Conservation (phyloP, 2,797 vertebrate species). For the Morus bassanus region DNA sequence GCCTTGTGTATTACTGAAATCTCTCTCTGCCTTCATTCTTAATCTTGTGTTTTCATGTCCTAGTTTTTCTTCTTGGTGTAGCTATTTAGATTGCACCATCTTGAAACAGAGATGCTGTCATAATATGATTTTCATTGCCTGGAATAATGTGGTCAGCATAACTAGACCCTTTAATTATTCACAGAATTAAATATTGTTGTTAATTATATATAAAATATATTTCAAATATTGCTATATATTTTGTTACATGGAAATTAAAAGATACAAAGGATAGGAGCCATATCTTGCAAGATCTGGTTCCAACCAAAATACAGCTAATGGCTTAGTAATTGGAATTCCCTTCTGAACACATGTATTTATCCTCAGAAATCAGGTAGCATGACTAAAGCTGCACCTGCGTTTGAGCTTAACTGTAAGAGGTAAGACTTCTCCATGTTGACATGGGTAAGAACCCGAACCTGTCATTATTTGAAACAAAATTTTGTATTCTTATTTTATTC, state of each 20-base stretch:
- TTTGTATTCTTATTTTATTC: background rate
- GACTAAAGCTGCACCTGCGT: background rate
- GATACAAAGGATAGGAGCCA: accelerated
- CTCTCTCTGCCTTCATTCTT: background rate
- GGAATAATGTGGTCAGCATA: background rate
- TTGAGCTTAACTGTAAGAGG: background rate
- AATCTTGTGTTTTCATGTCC: background rate
- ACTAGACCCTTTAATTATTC: background rate
- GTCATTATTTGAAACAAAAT: background rate
- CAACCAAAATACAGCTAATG: background rate
- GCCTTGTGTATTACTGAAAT: background rate
- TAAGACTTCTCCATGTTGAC: background rate
- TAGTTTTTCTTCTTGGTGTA: background rate
- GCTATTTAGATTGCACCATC: background rate
- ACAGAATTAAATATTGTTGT: background rate
- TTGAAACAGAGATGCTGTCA: background rate
- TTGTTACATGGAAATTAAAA: background rate
- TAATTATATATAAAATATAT: background rate
- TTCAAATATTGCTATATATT: background rate
- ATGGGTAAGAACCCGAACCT: background rate
- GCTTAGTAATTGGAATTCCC: background rate
- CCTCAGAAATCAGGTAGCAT: background rate
- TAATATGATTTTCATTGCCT: background rate
- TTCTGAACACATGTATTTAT: background rate
- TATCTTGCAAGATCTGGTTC: background rate